Base-by-base conservation (phyloP, 2,113 vertebrate genomes). In the Promerops cafer region DNA sequence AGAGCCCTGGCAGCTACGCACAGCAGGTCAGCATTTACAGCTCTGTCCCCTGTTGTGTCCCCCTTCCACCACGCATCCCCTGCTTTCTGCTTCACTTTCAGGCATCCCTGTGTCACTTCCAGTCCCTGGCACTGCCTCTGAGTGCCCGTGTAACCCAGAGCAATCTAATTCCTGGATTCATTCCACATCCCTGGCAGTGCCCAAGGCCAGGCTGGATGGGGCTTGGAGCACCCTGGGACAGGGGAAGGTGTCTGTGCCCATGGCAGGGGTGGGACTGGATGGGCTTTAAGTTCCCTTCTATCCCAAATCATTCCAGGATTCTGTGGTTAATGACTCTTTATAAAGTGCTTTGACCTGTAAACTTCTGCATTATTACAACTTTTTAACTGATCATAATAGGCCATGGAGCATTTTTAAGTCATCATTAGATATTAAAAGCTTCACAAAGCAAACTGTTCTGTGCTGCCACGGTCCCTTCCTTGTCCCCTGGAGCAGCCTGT, bases 281-380 rank as follows among this genome's bases (percentile, higher is more conserved):
- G 54, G 53, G 47, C 11, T 61, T 40, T 35, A 31, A 61, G 44
- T 39, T 61, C n/a, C 16, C 21, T 61, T 69, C 30, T 45, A 4
- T 47, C 47, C 54, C 63, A 61, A 54, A 42, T 17, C 14, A 16
- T 26, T 42, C 39, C 3, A 24, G 45, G 9, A 52, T 82, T 52
- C 63, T 83, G 47, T 61, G 40, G 69, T 90, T 50, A 53, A 31
- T n/a, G 37, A 7, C 66, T 52, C 37, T 33, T 85, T 31, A 7
- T 61, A 10, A 91, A 85, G 42, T 47, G 42, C 63, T 91, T 54
- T 88, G 87, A 80, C 78, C 84, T 94, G 74, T 42, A 59, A 93
- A 80, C 54, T 80, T 59, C 78, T 63, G 50, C 50, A 7, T 77
- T 65, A 47, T 50, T 83, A 13, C 61, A 60, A 0, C 18, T 47